These are phyloP conservation scores for Notothenia coriiceps DNA, from an alignment of 2,113 vertebrate species.

Conservation along the genomic window DNA sequence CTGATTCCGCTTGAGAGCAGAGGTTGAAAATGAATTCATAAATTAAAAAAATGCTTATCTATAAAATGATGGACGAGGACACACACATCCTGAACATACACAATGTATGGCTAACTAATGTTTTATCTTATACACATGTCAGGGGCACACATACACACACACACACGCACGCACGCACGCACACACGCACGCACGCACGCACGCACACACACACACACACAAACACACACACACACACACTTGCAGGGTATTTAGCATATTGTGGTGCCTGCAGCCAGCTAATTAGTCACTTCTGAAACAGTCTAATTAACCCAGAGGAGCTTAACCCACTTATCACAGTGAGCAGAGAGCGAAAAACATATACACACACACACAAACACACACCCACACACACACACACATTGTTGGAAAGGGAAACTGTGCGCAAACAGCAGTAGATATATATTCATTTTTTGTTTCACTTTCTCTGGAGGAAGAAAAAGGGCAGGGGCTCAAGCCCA, in stretches of 20 bases:
- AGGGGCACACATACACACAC: slow-evolving; percentile 6
- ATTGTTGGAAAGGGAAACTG: too few species aligned
- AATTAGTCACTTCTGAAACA: slow-evolving; percentile 87
- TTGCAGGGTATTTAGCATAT: slow-evolving; percentile 77
- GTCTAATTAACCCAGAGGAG: slow-evolving; percentile 87
- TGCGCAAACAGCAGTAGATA: too few species aligned
- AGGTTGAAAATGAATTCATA: neutral
- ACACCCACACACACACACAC: too few species aligned
- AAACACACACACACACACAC: slow-evolving; percentile 10
- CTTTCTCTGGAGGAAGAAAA: too few species aligned
- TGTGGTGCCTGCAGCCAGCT: slow-evolving; percentile 80
- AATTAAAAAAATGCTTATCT: neutral
- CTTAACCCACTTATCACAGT: slow-evolving; percentile 83
- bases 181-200: slow-evolving; percentile 5
- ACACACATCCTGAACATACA: neutral
- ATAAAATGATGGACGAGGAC: slow-evolving; percentile 8
- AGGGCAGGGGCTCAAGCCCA: too few species aligned
- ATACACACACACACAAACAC: slow-evolving; percentile 69
- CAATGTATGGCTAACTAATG: slow-evolving; percentile 24
- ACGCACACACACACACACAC: slow-evolving; percentile 6
- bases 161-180: slow-evolving; percentile 1
- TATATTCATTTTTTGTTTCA: too few species aligned
- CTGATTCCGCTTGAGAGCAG: neutral
- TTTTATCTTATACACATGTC: slow-evolving; percentile 36
- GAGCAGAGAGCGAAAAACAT: slow-evolving; percentile 75